Conservation (phyloP, 2,113 vertebrate genomes). For the Larimichthys crocea region DNA sequence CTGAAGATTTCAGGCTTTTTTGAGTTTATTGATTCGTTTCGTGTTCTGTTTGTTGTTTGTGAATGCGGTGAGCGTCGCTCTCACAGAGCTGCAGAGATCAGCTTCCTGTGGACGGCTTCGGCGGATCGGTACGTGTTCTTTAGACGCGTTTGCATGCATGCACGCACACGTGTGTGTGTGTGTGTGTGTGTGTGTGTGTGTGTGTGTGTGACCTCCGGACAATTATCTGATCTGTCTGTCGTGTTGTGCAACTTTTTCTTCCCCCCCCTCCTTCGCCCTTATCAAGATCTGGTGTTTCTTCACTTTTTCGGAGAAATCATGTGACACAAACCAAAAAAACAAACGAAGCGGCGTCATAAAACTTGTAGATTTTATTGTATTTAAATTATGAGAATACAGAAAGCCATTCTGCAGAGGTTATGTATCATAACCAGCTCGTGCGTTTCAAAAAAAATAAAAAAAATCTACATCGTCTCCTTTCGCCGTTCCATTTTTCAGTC, state of each 20-base stretch:
- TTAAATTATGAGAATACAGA: background rate
- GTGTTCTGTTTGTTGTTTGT: conserved; percentile 69
- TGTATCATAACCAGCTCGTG: background rate
- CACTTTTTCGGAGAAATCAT: background rate
- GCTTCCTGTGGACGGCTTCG: background rate
- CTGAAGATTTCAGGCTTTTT: conserved; percentile 66
- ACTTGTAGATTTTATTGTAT: background rate
- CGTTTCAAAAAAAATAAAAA: background rate
- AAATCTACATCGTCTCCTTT: background rate
- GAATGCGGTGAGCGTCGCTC: background rate
- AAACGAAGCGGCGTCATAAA: background rate
- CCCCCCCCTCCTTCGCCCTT: conserved; percentile 12
- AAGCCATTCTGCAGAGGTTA: background rate
- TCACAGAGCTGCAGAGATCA: conserved; percentile 7
- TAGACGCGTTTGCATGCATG: conserved; percentile 12
- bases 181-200: too few relatives aligned
- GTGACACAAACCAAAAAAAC: conserved; percentile 11
- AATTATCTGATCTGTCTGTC: conserved; percentile 76
- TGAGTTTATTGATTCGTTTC: conserved; percentile 77
- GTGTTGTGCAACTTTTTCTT: conserved; percentile 58
- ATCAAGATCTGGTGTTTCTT: conserved; percentile 63
- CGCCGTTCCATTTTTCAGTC: conserved; percentile 67
- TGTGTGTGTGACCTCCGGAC: conserved; percentile 52
- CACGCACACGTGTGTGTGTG: background rate
- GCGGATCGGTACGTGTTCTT: background rate